Base-by-base conservation (phyloP, 2,113 vertebrate genomes). In the Pelmatolapia mariae region DNA sequence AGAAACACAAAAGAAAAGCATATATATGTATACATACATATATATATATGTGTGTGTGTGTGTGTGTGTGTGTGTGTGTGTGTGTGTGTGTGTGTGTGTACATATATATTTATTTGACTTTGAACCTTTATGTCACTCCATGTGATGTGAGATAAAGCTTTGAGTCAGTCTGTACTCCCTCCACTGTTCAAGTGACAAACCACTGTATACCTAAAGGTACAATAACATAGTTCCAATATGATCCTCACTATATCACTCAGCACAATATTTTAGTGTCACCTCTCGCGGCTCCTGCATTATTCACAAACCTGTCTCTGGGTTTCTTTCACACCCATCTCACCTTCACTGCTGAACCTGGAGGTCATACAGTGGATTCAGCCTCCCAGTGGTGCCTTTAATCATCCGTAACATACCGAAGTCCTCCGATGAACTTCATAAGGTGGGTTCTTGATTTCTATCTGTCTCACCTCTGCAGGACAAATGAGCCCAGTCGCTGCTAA, bases 1-100 rank as follows among this genome's bases (percentile, higher is more conserved):
- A 63, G 0, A 33, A 33, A 33, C 5, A 61, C 57, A 61, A 61
- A 61, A 61, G 15, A 63, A 36, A 63, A 61, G 29, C 7, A 0
- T 8, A 26, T 56, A 24, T 29, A 2, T 15, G 0, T 56, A 5
- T 9, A 3, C 7, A 16, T 43, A 6, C 11, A 40, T 38, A 5
- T 38, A 4, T 10, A 33, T 33, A 33, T 8, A 33, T n/a, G 12
- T 2, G 53, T 0, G 5, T 0, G 26, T 18, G 16, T 61, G 29
- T 10, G 12, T 2, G 53, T 0, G 5, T 0, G 26, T 18, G 16
- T 61, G 29, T 10, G 12, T 2, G 53, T 0, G 5, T 0, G 26
- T 18, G 16, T 61, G 29, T 10, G n/a, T n/a, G 12, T 2, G 53
- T 0, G 5, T 0, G 26, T 18, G 16, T 61, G 29, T 10, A 33